Conservation (phyloP, 1,140 invertebrate genomes). For the Rhagoletis zephyria region DNA sequence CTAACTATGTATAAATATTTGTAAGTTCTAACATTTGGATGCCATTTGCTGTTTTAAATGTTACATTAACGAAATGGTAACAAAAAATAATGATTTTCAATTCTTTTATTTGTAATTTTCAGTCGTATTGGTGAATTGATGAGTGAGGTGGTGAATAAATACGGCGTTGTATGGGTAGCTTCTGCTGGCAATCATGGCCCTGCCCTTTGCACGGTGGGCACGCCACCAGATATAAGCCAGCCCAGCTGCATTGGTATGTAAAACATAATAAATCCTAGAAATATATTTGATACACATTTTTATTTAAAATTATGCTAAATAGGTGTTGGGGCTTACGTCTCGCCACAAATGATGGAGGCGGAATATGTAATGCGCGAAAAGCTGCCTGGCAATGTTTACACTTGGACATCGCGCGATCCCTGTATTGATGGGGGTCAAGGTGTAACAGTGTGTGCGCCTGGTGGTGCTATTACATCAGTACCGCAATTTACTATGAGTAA, state of each 20-base stretch:
- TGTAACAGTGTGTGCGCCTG: conserved; percentile 93
- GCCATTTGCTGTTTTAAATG: no score
- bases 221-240: conserved; percentile 90
- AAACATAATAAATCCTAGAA: not conserved
- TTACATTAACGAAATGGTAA: no score
- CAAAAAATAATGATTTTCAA: no score
- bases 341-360: conserved; percentile 96
- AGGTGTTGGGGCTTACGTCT: conserved; percentile 95
- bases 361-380: conserved; percentile 92
- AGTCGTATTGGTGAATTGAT: conserved; percentile 88
- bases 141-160: conserved; percentile 92
- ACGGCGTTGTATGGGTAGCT: conserved; percentile 91
- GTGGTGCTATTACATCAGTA: conserved; percentile 95
- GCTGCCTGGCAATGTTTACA: conserved; percentile 89
- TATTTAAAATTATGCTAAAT: not conserved
- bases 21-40: not conserved
- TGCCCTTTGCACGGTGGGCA: conserved; percentile 88
- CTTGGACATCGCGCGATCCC: conserved; percentile 94
- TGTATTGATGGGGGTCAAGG: conserved; percentile 91
- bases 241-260: conserved; percentile 84
- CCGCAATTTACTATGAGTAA: conserved; percentile 91
- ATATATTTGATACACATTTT: not conserved
- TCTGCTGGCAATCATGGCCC: conserved; percentile 94
- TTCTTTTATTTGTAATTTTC: conserved; percentile 53
- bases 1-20: not conserved